phyloP scores from a whole-genome alignment of 53 echinoderm and acorn worm genomes.

The Holothuria scabra region DNA sequence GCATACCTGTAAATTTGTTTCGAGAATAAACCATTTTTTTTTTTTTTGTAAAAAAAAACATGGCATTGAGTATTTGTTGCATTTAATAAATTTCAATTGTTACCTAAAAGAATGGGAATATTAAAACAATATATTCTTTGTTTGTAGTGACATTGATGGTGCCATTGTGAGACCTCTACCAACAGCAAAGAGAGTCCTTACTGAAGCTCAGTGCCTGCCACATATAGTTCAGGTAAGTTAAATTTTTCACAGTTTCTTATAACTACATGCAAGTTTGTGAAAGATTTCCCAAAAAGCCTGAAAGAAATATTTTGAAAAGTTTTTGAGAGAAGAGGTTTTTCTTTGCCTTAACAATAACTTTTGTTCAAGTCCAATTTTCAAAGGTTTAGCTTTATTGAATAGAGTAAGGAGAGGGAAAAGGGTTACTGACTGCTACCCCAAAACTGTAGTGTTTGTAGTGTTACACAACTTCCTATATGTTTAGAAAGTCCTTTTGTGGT shows the following conservation, averaged over 20 bases:
- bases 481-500: too few species aligned
- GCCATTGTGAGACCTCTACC: constrained; percentile 97
- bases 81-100: neutral
- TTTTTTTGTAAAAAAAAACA: neutral
- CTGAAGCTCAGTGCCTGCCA: constrained; percentile 86
- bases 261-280: neutral
- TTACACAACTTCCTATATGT: too few species aligned
- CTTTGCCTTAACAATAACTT: too few species aligned
- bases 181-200: constrained; percentile 82
- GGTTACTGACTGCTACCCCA: too few species aligned
- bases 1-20: too few species aligned
- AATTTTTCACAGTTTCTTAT: neutral
- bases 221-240: constrained; percentile 87
- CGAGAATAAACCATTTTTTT: neutral
- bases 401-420: too few species aligned
- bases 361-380: too few species aligned
- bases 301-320: too few species aligned
- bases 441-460: too few species aligned
- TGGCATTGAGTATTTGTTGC: neutral
- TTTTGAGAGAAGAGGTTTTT: too few species aligned
- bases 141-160: constrained; percentile 83
- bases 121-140: neutral
- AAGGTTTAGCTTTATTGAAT: too few species aligned
- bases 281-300: neutral
- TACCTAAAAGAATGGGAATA: too few species aligned